A percentile compares a stretch with the other conserved stretches of the same genome.
Evolutionary conservation across 2,888 invertebrate species (phyloP).

Genomic region (Spilosoma lubricipeda): DNA sequence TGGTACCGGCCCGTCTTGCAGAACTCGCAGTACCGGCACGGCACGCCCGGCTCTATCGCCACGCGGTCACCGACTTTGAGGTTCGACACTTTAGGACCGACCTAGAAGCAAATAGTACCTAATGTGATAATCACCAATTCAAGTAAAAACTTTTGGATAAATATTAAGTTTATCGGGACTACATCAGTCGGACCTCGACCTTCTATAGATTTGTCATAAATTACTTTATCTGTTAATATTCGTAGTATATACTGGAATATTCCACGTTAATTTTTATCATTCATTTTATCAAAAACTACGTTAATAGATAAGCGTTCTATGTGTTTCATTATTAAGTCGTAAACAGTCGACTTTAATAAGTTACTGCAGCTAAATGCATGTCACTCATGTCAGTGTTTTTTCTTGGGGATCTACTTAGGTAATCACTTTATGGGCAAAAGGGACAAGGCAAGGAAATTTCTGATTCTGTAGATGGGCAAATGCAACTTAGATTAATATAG

Average conservation of each 20-base stretch:
- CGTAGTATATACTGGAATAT: not conserved
- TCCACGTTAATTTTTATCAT: not conserved
- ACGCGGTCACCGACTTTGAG: constrained; percentile 95
- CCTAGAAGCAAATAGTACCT: constrained; percentile 55
- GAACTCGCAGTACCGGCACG: constrained; percentile 93
- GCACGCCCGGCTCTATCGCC: constrained; percentile 97
- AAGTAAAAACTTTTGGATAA: not conserved
- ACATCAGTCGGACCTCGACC: not conserved
- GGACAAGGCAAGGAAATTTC: too few species aligned
- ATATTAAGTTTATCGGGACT: not conserved
- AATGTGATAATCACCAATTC: not conserved
- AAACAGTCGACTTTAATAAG: constrained; percentile 1
- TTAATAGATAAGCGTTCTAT: constrained; percentile 2
- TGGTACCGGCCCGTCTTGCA: constrained; percentile 97
- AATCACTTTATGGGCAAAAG: too few species aligned
- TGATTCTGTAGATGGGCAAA: not conserved
- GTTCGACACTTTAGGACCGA: constrained; percentile 87
- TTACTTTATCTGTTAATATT: not conserved
- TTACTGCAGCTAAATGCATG: too few species aligned
- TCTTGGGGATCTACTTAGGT: not conserved
- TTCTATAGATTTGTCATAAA: not conserved
- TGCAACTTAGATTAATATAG: not conserved
- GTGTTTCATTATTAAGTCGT: constrained; percentile 8
- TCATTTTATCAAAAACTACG: not conserved
- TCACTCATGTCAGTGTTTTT: too few species aligned